Evolutionary conservation across 2,888 invertebrate genomes (phyloP).

Genomic region (Ernsta delagoae): DNA sequence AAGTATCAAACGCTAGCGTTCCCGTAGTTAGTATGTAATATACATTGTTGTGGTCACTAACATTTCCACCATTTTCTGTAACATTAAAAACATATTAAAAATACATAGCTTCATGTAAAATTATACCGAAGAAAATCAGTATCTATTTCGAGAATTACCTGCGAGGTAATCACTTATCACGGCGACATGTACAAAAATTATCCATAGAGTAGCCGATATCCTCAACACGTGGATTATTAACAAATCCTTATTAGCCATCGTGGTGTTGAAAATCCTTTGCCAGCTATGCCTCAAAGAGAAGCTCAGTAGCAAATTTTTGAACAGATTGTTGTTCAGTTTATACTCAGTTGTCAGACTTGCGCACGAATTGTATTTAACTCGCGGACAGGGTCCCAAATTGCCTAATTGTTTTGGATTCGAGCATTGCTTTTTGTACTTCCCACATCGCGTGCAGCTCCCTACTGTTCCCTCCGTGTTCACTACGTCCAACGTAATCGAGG

Average conservation of each 20-base stretch:
- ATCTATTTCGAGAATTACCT: conserved; percentile 57
- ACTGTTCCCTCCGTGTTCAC: conserved; percentile 62
- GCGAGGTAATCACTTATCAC: conserved; percentile 87
- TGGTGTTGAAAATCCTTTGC: conserved; percentile 73
- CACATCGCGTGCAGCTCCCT: conserved; percentile 70
- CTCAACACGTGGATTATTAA: conserved; percentile 86
- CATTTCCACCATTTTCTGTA: conserved; percentile 76
- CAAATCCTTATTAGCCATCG: conserved; percentile 79
- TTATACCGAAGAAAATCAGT: no score
- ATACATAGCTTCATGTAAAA: not conserved
- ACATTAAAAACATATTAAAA: not conserved
- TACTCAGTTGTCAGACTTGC: conserved; percentile 63
- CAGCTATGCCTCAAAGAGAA: conserved; percentile 73
- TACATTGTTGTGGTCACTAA: conserved; percentile 68
- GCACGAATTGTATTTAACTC: conserved; percentile 65
- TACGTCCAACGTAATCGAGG: conserved; percentile 73
- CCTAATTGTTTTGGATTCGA: conserved; percentile 52
- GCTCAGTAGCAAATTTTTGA: conserved; percentile 65
- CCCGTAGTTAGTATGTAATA: conserved; percentile 83
- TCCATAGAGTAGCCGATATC: conserved; percentile 87
- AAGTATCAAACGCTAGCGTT: conserved; percentile 85
- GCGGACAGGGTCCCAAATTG: conserved; percentile 59
- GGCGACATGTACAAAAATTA: conserved; percentile 86
- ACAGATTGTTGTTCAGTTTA: conserved; percentile 56
- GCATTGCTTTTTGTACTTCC: conserved; percentile 75